Conservation (phyloP, 2,888 invertebrate genomes). For the Leptarthrus brevirostris region DNA sequence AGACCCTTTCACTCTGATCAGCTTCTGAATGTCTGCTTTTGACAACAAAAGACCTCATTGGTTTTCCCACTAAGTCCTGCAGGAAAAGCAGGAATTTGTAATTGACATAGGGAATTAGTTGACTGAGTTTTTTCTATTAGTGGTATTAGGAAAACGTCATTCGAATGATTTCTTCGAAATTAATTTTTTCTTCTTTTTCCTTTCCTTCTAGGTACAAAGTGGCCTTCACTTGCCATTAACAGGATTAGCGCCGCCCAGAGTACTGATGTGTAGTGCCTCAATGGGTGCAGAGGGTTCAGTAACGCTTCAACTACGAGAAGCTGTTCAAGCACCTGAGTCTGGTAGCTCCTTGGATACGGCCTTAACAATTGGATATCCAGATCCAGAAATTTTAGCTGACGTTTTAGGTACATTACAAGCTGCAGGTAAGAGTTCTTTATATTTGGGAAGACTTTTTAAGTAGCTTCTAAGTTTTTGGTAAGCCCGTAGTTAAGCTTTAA, state of each 20-base stretch:
- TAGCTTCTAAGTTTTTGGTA: no score
- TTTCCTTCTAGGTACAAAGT: constrained; percentile 63
- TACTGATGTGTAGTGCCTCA: constrained; percentile 66
- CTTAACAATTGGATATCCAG: constrained; percentile 77
- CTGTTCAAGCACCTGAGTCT: constrained; percentile 60
- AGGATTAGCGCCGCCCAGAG: constrained; percentile 61
- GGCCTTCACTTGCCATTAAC: constrained; percentile 66
- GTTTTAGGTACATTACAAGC: constrained; percentile 75
- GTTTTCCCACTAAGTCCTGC: not conserved
- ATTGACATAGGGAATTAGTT: constrained; percentile 7
- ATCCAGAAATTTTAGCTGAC: constrained; percentile 80
- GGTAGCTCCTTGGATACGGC: constrained; percentile 70
- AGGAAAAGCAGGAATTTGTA: not conserved
- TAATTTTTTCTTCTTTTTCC: constrained; percentile 35
- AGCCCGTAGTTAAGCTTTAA: no score
- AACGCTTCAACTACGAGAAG: constrained; percentile 67
- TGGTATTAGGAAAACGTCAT: not conserved
- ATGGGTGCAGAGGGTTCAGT: constrained; percentile 67
- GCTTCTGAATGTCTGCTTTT: constrained; percentile 18
- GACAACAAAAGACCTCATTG: constrained; percentile 15
- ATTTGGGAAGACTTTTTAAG: no score
- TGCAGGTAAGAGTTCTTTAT: constrained; percentile 63
- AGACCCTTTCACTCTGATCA: not conserved
- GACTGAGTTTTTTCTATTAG: constrained; percentile 3
- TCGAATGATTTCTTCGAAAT: not conserved